Evolutionary conservation across 2,113 vertebrate genomes (phyloP), one percentile per base, ranked within the genome.

Genomic region (Cochlearius cochlearius): DNA sequence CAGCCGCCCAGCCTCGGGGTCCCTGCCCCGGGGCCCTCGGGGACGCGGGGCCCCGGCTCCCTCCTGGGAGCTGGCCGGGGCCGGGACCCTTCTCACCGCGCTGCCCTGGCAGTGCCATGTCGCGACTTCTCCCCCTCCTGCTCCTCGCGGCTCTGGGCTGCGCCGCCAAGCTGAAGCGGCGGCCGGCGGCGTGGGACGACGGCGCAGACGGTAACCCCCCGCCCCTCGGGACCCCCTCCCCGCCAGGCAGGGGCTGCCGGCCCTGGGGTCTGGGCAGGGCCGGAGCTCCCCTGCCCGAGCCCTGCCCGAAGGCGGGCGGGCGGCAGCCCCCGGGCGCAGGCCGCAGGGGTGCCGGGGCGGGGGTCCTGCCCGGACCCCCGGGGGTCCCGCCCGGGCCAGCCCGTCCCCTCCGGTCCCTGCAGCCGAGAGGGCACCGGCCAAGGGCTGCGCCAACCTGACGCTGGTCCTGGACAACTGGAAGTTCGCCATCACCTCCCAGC

Each of bases 381-480:
- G 41, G 50, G 29, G 34, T 32, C 25, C 38, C 13, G 32, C 34
- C 32, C 29, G 20, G 1, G 8, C 12, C 82, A 58, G 14, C 67
- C 20, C 4, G 0, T 11, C 26, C 67, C 66, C 30, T 41, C 23
- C 2, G 10, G 15, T 52, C 67, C 55, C 67, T 64, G 4, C 89
- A 99, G 98, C 97, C n/a, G 96, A 94, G 63, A 95, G 95, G 50
- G 74, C 88, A 8, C 97, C 92, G 60, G 72, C 50, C 27, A 98
- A 94, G 86, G 97, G 97, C 43, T 99, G 99, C 25, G 95, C 98
- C 43, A 99, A 99, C 97, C 98, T 99, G 81, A 99, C 99, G 14
- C 74, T 98, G 94, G 98, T 99, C 7, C 84, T 99, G 91, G 98
- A 99, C 94, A 99, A 99, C 97, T 99, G 99, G 99, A 99, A 98